Evolutionary conservation across 2,113 vertebrate species (phyloP), one percentile per base, ranked within the genome.

Genomic region (Calonectris borealis): DNA sequence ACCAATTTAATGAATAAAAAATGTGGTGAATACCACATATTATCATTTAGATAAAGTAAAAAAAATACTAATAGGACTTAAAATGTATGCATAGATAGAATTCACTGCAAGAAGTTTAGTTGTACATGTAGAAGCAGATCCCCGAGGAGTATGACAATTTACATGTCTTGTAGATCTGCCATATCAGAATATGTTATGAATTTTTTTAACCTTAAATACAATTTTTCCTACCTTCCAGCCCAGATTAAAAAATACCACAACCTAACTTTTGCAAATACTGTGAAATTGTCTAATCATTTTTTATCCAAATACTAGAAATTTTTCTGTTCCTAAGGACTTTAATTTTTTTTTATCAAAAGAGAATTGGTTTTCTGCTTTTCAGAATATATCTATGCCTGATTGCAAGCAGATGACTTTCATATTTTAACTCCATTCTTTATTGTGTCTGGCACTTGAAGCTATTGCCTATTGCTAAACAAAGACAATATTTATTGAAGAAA

Each of bases 1-100:
- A 91, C 13, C 29, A 92, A 93, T 92, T 66, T 93, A 49, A 82
- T 61, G 40, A 86, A 42, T 51, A 54, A 94, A 95, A 93, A 52
- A 25, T 65, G 52, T 7, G 3, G 3, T 44, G 26, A 91, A 75
- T 42, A 70, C 16, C 18, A 66, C 26, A 51, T 16, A 36, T 55
- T 86, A 51, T 68, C 2, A 76, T 61, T 97, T 52, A 76, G 4
- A 9, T 22, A 25, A 80, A 46, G 14, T 44, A 66, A 88, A 78
- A 80, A 80, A 75, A 68, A 60, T 31, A 40, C 9, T 26, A 52
- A 36, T 57, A 26, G 12, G 27, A 88, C 84, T 54, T 71, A 51
- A 48, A 69, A 44, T 16, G 13, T 6, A 52, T 69, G 6, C 4
- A 31, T 52, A 62, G 25, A 57, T 71, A 34, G 36, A 93, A 88